These are phyloP conservation scores for Hemibagrus guttatus DNA, from an alignment of 2,797 vertebrate species.

Conservation along the genomic window DNA sequence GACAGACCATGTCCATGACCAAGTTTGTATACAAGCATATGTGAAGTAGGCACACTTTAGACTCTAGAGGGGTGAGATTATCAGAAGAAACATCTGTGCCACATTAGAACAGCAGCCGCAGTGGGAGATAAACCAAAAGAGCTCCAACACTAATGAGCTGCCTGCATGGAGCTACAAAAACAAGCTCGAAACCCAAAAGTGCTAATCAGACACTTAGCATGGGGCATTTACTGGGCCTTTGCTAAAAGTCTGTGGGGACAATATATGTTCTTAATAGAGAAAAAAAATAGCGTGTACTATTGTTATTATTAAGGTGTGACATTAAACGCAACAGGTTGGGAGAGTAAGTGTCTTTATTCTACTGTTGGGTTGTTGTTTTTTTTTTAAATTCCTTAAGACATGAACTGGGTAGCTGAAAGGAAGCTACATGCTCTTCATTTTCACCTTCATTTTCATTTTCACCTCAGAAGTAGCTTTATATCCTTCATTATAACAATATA, in stretches of 20 bases:
- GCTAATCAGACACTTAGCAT: constrained; percentile 46
- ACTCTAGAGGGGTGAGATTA: constrained; percentile 57
- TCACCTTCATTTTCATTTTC: constrained; percentile 14
- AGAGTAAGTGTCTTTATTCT: neutral
- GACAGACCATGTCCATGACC: constrained; percentile 33
- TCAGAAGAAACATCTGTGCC: constrained; percentile 61
- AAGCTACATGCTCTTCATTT: constrained; percentile 2
- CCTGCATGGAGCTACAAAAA: constrained; percentile 51
- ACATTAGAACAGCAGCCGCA: constrained; percentile 55
- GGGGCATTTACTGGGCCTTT: constrained; percentile 32
- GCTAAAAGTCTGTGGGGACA: constrained; percentile 17
- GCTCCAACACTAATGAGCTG: constrained; percentile 56
- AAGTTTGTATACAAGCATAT: constrained; percentile 45
- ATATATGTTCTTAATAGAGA: neutral
- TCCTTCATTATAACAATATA: constrained; percentile 14
- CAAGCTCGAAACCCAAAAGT: constrained; percentile 45
- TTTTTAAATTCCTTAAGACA: neutral
- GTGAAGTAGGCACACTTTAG: constrained; percentile 47
- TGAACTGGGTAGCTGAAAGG: neutral
- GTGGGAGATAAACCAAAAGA: constrained; percentile 53
- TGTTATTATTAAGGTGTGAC: neutral
- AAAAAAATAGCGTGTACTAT: neutral
- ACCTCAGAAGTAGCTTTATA: constrained; percentile 1
- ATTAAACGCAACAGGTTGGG: neutral
- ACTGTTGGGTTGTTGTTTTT: neutral